Base-by-base conservation (phyloP, 2,113 vertebrate genomes). In the Ciconia maguari region DNA sequence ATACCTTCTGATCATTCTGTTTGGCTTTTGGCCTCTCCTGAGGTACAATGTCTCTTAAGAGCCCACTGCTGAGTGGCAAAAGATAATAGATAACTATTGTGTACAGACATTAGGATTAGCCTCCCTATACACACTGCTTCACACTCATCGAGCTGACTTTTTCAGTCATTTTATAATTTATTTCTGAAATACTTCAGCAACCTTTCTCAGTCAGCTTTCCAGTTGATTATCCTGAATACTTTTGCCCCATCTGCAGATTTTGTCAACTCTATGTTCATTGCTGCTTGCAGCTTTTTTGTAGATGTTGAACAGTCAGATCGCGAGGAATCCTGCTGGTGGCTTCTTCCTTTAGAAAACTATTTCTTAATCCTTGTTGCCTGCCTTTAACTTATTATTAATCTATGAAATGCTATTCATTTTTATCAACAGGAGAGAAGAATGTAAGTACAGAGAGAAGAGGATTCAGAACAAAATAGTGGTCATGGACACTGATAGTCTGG, bases 71-170 rank as follows among this genome's bases (percentile, higher is more conserved):
- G 15, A 79, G 7, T 58, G 41, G 26, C 55, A 65, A 84, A 88
- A 76, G 36, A 24, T 38, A 76, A 26, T 8, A 64, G 19, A 9
- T 48, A 81, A 44, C 34, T 42, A 44, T 3, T 32, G 25, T 20
- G 3, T 65, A 12, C 20, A 29, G 32, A 55, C 46, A 21, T 64
- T 61, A 70, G 72, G 16, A 70, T 57, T 85, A 54, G 14, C n/a
- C 70, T 78, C 60, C 21, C 16, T 52, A 4, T 52, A 52, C 17
- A 29, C 30, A 11, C 16, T 0, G 1, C 25, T 91, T 70, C 0
- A 1, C 65, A 52, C 6, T 18, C 65, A 69, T 13, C 0, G 1
- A 70, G 27, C 7, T 78, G 34, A 7, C 32, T 64, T 79, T 92
- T 86, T 71, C 1, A 0, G 25, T 48, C 3, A 22, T 69, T 83